A percentile compares a stretch with the other conserved stretches of the same genome.
Conservation (phyloP, 2,888 invertebrate genomes). For the Megalurothrips usitatus region DNA sequence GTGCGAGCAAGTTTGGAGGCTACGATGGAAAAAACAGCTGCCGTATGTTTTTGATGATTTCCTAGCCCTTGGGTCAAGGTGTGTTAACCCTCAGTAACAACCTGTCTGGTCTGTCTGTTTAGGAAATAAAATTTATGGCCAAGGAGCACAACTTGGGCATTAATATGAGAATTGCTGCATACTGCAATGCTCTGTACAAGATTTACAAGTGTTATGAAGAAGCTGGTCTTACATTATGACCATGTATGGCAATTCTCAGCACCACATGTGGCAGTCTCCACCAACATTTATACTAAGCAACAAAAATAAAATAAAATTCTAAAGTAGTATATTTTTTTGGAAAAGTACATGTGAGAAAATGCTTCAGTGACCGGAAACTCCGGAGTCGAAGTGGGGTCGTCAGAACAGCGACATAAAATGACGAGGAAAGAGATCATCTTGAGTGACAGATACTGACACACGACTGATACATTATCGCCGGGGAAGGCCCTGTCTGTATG, state of each 20-base stretch:
- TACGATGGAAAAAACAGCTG: slow-evolving; percentile 72
- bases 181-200: slow-evolving; percentile 55
- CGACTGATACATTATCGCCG: too few species aligned
- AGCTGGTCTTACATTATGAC: slow-evolving; percentile 51
- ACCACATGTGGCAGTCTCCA: too few species aligned
- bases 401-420: too few species aligned
- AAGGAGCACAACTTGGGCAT: slow-evolving; percentile 66
- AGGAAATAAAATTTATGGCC: slow-evolving; percentile 63
- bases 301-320: too few species aligned
- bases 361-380: not conserved
- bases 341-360: not conserved
- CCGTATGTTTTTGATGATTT: slow-evolving; percentile 44
- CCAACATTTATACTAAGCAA: too few species aligned
- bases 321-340: too few species aligned
- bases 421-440: too few species aligned
- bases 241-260: slow-evolving; percentile 10
- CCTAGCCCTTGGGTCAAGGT: too few species aligned
- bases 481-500: too few species aligned
- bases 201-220: slow-evolving; percentile 54
- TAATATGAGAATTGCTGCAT: slow-evolving; percentile 59
- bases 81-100: too few species aligned
- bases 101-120: slow-evolving; percentile 33
- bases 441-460: too few species aligned
- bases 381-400: too few species aligned
- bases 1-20: slow-evolving; percentile 80